phyloP scores from a whole-genome alignment of 1,140 invertebrate genomes.

The Hyphantria cunea region DNA sequence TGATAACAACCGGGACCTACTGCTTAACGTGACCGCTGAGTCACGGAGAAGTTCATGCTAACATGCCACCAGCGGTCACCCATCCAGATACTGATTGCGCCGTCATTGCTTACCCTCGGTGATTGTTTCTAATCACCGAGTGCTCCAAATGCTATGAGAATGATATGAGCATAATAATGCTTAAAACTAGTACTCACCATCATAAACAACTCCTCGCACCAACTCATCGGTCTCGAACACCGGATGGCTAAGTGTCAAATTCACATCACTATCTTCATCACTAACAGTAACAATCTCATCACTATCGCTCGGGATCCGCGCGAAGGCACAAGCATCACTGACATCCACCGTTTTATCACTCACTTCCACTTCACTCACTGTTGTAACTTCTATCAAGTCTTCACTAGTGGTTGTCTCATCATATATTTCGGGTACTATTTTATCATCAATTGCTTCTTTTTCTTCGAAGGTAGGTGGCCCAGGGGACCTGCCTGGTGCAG shows the following conservation, averaged over 20 bases:
- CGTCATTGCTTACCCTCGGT: too few relatives aligned
- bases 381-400: constrained; percentile 49
- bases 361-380: constrained; percentile 47
- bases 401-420: constrained; percentile 56
- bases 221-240: constrained; percentile 65
- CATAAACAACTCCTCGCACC: constrained; percentile 69
- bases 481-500: constrained; percentile 68
- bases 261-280: constrained; percentile 67
- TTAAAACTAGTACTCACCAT: constrained; percentile 56
- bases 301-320: constrained; percentile 68
- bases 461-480: constrained; percentile 59
- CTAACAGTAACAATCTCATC: constrained; percentile 63
- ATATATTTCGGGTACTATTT: constrained; percentile 38
- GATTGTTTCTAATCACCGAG: too few relatives aligned
- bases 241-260: constrained; percentile 65
- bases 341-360: constrained; percentile 49
- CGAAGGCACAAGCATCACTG: constrained; percentile 67
- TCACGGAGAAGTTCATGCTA: too few relatives aligned
- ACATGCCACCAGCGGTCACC: too few relatives aligned
- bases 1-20: too few relatives aligned
- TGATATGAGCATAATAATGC: too few relatives aligned
- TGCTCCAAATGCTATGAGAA: too few relatives aligned
- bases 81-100: too few relatives aligned
- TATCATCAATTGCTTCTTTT: constrained; percentile 29
- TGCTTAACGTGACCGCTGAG: too few relatives aligned